Evolutionary conservation across 2,888 invertebrate species (phyloP).

Genomic region (Apamea crenata): DNA sequence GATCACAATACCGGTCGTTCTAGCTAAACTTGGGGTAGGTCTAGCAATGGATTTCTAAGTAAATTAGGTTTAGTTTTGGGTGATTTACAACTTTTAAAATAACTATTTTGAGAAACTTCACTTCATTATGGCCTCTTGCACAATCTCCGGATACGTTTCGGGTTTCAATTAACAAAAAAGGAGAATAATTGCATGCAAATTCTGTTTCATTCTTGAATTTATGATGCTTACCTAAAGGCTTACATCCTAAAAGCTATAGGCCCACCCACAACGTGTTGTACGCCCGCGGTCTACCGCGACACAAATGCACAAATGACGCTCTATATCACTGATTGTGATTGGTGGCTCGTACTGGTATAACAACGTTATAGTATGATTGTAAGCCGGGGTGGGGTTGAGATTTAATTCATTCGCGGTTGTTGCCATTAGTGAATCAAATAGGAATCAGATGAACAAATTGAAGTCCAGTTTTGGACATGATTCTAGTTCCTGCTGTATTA

Average conservation of each 20-base stretch:
- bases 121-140: not conserved
- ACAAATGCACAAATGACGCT: conserved; percentile 4
- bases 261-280: conserved; percentile 14
- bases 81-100: not conserved
- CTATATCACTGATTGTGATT: conserved; percentile 19
- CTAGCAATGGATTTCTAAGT: not conserved
- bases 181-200: not conserved
- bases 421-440: not conserved
- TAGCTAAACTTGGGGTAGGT: not conserved
- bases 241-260: not conserved
- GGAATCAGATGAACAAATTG: not conserved
- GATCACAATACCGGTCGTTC: not conserved
- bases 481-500: not conserved
- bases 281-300: conserved; percentile 39
- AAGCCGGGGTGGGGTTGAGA: not conserved
- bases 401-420: not conserved
- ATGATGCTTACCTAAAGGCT: not conserved
- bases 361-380: not conserved
- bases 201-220: not conserved
- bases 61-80: not conserved
- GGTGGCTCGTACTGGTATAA: not conserved
- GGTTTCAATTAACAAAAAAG: not conserved
- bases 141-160: not conserved
- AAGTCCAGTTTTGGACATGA: not conserved
- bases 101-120: not conserved